Base-by-base conservation (phyloP, 2,888 invertebrate genomes). In the Axea sp. region DNA sequence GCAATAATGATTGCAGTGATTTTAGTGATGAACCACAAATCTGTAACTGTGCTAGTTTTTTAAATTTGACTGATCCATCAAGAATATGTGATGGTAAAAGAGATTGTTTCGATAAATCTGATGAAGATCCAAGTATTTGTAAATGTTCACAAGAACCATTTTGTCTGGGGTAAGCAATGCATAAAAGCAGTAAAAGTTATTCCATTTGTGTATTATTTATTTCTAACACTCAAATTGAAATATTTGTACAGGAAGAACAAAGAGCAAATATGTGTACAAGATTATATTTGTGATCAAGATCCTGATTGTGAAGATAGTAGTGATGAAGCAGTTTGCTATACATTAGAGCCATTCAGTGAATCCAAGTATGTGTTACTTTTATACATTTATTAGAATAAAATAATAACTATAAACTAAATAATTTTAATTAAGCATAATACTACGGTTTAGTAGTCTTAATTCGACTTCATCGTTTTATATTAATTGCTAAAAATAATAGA, bases 271-370 rank as follows among this genome's bases (percentile, higher is more conserved):
- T 95, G 95, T 79, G 90, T 95, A 35, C 90, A 88, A 14, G 94
- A 95, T 76, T 91, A 93, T 87, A 91, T 95, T 0, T 95, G 95
- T 82, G 95, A 95, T 82, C 93, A 92, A n/a, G 86, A 90, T 3
- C 79, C 84, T 0, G 95, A 96, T 81, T 96, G 95, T 83, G 92
- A 92, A 0, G 89, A 91, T 64, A 92, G 92, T 3, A 93, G 93
- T 76, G 95, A 96, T 80, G 95, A 95, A 83, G 83, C 83, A 3
- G 85, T 88, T 2, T 95, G 95, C 81, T 89, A 90, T 47, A 91
- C 87, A 6, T 81, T 92, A 26, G 88, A 88, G 74, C 79, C 87
- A 8, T 81, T 84, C 7, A 51, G 4, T 8, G 2, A n/a, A n/a
- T n/a, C n/a, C n/a, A n/a, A n/a, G n/a, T n/a, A n/a, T n/a, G n/a